Base-by-base conservation (phyloP, 2,797 vertebrate species). In the Pteronotus mesoamericanus region DNA sequence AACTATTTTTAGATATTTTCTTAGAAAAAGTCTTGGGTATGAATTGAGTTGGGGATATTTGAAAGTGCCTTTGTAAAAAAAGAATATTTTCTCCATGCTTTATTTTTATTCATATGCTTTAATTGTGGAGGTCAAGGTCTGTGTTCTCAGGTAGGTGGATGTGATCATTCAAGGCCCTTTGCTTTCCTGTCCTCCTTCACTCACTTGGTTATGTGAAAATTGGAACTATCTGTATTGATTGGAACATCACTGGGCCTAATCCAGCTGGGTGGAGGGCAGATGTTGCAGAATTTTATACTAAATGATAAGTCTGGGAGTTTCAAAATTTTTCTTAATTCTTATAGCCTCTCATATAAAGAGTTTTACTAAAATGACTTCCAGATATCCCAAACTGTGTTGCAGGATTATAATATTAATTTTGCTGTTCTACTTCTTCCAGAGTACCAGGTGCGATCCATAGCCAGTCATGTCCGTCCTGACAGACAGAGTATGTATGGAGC, bases 401-500 rank as follows among this genome's bases (percentile, higher is more conserved):
- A 71, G 24, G 88, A 32, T 91, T 87, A 59, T 26, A 44, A 46
- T 92, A 16, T 51, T 97, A 72, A 2, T 94, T 95, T 94, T 94
- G 68, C 44, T 95, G 10, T 86, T 98, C 57, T 94, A 16, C 86
- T 95, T 89, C 97, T 98, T 88, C 74, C 98, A 99, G 99, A 99
- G 79, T 99, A 99, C 96, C 99, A 99, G 98, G 99, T 99, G 94
- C 98, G 99, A 98, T 99, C 99, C 51, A 97, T 99, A 7, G 99
- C 99, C 19, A 99, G 99, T 98, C 99, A 99, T 0, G 99, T 99
- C 1, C 99, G 99, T 95, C 99, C 99, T 48, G 99, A 99, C 98
- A 99, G 99, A 97, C 99, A 99, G 98, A 99, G 99, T 99, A 98
- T 99, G 99, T 99, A 95, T 88, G 57, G 96, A 96, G 51, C 15